These are phyloP conservation scores for Sebastes itinus DNA, from an alignment of 2,797 vertebrate species.

Conservation along the genomic window DNA sequence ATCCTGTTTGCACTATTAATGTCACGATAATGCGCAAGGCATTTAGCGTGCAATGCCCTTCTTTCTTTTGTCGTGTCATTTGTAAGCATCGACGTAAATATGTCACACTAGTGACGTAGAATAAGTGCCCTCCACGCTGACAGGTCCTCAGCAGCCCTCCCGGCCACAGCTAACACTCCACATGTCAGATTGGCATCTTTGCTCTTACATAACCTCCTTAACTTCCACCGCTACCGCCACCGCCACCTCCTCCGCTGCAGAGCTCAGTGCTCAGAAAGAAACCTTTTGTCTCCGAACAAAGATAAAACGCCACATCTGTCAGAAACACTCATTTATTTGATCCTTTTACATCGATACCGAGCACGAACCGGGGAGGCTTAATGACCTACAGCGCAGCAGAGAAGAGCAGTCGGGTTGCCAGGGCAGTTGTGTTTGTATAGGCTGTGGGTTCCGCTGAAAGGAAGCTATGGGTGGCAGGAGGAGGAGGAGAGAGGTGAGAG, in stretches of 20 bases:
- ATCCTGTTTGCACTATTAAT: no score
- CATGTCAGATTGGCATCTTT: conserved; percentile 39
- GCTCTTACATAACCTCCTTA: conserved; percentile 60
- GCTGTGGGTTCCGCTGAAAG: conserved; percentile 49
- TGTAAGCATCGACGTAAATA: no score
- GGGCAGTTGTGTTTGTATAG: conserved; percentile 59
- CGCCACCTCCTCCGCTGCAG: conserved; percentile 29
- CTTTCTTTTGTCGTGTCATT: no score
- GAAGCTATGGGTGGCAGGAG: conserved; percentile 49
- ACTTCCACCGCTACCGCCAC: conserved; percentile 21
- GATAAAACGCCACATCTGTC: conserved; percentile 56
- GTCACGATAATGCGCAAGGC: no score
- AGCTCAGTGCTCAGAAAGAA: conserved; percentile 3
- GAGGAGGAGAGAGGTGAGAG: conserved; percentile 62
- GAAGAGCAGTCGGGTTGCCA: conserved; percentile 46
- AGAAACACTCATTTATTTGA: conserved; percentile 48
- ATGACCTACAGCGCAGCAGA: conserved; percentile 23
- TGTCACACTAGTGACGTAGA: no score
- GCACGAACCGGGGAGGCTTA: conserved; percentile 32
- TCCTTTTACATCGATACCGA: conserved; percentile 37
- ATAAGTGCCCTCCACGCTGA: conserved; percentile 3
- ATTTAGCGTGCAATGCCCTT: no score
- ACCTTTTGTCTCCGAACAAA: conserved; percentile 64
- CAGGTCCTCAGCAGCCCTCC: conserved; percentile 29
- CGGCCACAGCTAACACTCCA: conserved; percentile 22